These are phyloP conservation scores for Platysternon megacephalum DNA, from an alignment of 2,113 vertebrate species.

Conservation along the genomic window DNA sequence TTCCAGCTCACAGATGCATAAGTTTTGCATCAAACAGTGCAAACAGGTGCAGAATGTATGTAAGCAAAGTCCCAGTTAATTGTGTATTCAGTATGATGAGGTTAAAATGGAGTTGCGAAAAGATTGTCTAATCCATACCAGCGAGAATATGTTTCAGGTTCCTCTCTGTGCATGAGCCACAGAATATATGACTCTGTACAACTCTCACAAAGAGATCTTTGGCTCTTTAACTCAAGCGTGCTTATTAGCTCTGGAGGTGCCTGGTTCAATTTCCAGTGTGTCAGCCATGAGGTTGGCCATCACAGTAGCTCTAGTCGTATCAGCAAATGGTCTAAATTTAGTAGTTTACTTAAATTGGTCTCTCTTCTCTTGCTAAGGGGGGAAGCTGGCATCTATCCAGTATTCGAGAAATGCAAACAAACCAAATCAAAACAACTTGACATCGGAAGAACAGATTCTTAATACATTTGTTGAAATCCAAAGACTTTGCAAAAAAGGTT, in stretches of 20 bases:
- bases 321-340: not conserved
- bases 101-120: not conserved
- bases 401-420: not conserved
- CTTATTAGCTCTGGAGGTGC: not conserved
- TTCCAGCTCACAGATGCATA: not conserved
- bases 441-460: not conserved
- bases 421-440: not conserved
- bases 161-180: not conserved
- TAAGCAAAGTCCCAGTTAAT: not conserved
- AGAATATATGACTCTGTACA: not conserved
- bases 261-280: not conserved
- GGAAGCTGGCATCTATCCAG: not conserved
- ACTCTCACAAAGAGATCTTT: not conserved
- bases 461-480: not conserved
- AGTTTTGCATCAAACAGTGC: not conserved
- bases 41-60: not conserved
- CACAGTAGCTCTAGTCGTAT: not conserved
- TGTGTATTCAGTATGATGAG: not conserved
- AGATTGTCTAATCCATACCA: not conserved
- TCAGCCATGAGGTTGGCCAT: not conserved
- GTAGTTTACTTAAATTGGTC: not conserved
- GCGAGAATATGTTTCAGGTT: not conserved
- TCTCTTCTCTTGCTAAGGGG: not conserved
- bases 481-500: not conserved
- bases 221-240: not conserved